These are phyloP conservation scores for Halyomorpha halys DNA, from an alignment of 1,140 invertebrate genomes.

Conservation along the genomic window DNA sequence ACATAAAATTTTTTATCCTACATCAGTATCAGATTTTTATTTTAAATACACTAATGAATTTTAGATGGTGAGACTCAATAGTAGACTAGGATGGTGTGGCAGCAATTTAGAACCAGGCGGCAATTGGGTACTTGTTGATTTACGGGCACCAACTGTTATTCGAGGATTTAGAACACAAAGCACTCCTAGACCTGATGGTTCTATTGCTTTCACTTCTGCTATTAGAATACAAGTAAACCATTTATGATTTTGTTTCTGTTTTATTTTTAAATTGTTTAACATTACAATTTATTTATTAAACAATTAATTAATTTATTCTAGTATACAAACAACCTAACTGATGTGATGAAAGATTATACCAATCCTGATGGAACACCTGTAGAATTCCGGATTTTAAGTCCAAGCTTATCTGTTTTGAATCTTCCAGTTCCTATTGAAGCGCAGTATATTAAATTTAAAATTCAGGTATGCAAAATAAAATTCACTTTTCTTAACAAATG, in stretches of 20 bases:
- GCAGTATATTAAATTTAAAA: conserved; percentile 74
- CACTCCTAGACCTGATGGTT: conserved; percentile 63
- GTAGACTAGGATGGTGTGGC: conserved; percentile 80
- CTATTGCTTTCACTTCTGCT: conserved; percentile 74
- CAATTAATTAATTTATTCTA: conserved; percentile 36
- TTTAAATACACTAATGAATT: background rate
- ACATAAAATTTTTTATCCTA: conserved; percentile 12
- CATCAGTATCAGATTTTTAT: background rate
- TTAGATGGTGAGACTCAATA: conserved; percentile 68
- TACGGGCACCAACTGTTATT: conserved; percentile 81
- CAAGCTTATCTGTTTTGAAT: conserved; percentile 77
- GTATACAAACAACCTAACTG: conserved; percentile 80
- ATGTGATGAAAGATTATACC: conserved; percentile 79
- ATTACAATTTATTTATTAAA: background rate
- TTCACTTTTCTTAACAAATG: background rate
- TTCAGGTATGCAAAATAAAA: conserved; percentile 43
- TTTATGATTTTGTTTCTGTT: background rate
- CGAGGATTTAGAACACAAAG: conserved; percentile 82
- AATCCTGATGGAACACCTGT: conserved; percentile 87
- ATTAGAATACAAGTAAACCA: conserved; percentile 55
- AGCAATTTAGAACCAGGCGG: conserved; percentile 67
- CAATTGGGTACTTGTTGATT: conserved; percentile 80
- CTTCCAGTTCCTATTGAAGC: conserved; percentile 85
- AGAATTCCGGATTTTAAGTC: conserved; percentile 78
- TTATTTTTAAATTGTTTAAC: background rate